These are phyloP conservation scores for Grammomys surdaster DNA, from an alignment of 2,113 vertebrate genomes.

Conservation along the genomic window DNA sequence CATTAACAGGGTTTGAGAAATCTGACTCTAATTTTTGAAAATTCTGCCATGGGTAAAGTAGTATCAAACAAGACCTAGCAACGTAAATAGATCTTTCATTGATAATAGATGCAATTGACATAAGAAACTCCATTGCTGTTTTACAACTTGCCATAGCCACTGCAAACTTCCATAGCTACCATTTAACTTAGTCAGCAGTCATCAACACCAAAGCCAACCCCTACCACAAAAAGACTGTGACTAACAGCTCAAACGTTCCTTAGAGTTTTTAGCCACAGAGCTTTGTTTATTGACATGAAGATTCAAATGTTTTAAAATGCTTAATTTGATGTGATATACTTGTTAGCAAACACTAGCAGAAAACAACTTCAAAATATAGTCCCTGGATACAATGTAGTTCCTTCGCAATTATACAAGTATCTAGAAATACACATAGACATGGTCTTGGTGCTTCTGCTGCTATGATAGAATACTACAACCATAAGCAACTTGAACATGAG, in stretches of 20 bases:
- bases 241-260: background rate
- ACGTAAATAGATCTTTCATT: background rate
- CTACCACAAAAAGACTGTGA: background rate
- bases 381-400: background rate
- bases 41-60: background rate
- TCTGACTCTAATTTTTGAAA: background rate
- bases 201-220: background rate
- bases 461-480: background rate
- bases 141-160: background rate
- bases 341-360: background rate
- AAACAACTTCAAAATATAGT: background rate
- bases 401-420: background rate
- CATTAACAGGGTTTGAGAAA: background rate
- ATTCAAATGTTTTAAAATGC: background rate
- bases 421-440: background rate
- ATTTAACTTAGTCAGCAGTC: background rate
- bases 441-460: background rate
- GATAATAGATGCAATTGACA: background rate
- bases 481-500: background rate
- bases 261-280: background rate
- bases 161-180: background rate
- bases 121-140: background rate
- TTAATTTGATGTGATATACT: background rate
- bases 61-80: background rate
- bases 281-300: background rate